These are phyloP conservation scores for Formicarius rufipectus DNA, from an alignment of 2,113 vertebrate genomes.

Conservation along the genomic window DNA sequence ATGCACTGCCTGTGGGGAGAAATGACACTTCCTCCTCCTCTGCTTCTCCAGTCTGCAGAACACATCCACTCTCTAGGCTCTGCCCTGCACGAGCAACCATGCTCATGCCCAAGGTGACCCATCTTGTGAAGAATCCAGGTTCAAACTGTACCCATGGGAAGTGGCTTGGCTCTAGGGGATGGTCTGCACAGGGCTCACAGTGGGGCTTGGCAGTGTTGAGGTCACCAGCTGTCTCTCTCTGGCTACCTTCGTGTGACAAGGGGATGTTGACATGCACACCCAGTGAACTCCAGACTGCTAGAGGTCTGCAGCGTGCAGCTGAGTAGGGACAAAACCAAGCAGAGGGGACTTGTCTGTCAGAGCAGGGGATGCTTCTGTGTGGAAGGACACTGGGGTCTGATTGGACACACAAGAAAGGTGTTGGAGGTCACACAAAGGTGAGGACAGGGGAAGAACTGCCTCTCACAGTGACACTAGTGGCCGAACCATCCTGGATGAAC, in stretches of 20 bases:
- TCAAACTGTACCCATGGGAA: background rate
- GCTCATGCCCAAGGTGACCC: background rate
- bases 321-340: background rate
- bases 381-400: background rate
- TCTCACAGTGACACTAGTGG: background rate
- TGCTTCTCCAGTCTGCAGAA: background rate
- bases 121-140: background rate
- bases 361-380: background rate
- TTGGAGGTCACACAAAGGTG: background rate
- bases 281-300: background rate
- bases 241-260: background rate
- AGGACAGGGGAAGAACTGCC: background rate
- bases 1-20: fast-evolving
- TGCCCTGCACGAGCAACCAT: background rate
- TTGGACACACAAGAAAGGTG: background rate
- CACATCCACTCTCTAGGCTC: background rate
- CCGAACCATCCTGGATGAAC: background rate
- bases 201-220: background rate
- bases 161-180: background rate
- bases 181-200: background rate
- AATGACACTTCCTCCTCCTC: background rate
- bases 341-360: background rate
- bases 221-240: background rate
- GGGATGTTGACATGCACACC: background rate
- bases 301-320: background rate